Evolutionary conservation across 2,888 invertebrate genomes (phyloP), one percentile per base, ranked within the genome.

Genomic region (Cosmopolites sordidus): DNA sequence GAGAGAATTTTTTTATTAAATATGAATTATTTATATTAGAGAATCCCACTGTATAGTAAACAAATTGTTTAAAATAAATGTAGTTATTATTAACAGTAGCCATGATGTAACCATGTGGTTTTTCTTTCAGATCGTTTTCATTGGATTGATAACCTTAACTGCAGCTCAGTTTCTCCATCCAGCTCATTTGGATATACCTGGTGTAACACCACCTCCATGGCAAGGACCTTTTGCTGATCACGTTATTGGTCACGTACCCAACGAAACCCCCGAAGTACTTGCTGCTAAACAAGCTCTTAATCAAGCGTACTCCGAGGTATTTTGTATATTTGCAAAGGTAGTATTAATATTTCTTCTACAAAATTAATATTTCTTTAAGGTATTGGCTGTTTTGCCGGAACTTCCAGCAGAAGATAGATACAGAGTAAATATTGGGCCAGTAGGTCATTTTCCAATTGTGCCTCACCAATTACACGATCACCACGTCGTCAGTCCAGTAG

Each of bases 211-310:
- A 1, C 49, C 52, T 6, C 60, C 59, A 12, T 64, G 64, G 64
- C 48, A 47, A 5, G 64, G 64, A 27, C 64, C 63, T 30, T 30
- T 57, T 11, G 60, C 64, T 6, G 54, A 62, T 39, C 60, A 63
- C 40, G 41, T 56, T 12, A 46, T 48, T 14, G 64, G 64, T 6
- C 50, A 56, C 8, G 56, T 61, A 29, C 65, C 64, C 4, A 39
- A 45, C 22, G 66, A 66, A 11, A 65, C 65, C 2, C 61, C 63
- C 1, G 66, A 67, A 56, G 65, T 66, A 30, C 55, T 56, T 9
- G 47, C 54, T 6, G 64, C 65, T 11, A 62, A 61, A 43, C 45
- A 0, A 11, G 48, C 53, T 12, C 48, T 53, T 16, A 43, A 39
- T n/a, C 38, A 44, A 6, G 48, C 53, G 2, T 53, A 53, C 33